Evolutionary conservation across 2,113 vertebrate species (phyloP).

Genomic region (Axis porcinus): DNA sequence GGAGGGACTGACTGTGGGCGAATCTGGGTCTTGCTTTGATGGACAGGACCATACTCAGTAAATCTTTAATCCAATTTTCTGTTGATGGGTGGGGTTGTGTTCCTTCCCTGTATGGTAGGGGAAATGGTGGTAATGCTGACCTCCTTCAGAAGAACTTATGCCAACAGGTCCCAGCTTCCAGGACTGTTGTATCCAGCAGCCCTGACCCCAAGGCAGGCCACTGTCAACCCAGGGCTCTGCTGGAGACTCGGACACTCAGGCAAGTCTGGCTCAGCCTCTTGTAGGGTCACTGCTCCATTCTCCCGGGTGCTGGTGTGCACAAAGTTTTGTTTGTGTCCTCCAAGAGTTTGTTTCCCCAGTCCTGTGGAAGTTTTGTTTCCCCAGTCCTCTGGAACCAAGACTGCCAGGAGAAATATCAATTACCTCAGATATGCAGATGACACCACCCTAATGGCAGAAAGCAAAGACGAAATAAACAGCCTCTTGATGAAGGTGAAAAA

Average conservation of each 20-base stretch:
- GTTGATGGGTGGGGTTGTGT: neutral
- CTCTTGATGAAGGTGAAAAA: neutral
- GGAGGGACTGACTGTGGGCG: neutral
- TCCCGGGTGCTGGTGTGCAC: neutral
- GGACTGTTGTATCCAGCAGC: rapidly evolving
- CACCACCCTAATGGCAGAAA: neutral
- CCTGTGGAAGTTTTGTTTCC: neutral
- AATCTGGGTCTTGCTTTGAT: neutral
- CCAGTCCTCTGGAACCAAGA: neutral
- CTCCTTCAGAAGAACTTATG: neutral
- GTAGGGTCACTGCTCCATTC: neutral
- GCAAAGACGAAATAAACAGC: neutral
- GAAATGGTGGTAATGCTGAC: neutral
- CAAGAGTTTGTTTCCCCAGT: neutral
- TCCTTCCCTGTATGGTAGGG: neutral
- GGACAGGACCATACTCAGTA: neutral
- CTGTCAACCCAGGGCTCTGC: neutral
- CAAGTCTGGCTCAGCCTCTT: neutral
- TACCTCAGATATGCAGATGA: neutral
- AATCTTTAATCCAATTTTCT: neutral
- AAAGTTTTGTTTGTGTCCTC: neutral
- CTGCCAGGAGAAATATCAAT: neutral
- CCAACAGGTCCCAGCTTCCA: neutral
- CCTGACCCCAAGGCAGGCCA: neutral
- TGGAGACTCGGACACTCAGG: neutral